Base-by-base conservation (phyloP, 2,888 invertebrate genomes). In the Panzeria rudis region DNA sequence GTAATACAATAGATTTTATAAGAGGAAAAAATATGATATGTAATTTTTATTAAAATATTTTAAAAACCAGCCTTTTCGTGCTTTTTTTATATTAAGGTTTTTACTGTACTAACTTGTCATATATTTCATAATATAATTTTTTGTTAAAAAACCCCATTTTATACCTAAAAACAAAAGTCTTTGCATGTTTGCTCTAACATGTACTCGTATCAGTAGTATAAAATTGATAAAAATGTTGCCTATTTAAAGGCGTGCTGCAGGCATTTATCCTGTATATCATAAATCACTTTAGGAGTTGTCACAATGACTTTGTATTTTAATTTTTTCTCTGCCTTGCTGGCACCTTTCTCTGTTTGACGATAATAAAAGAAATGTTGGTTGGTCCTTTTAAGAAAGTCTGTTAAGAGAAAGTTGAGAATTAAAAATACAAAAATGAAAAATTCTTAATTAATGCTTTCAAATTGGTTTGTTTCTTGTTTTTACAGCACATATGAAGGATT, bases 281-380 rank as follows among this genome's bases (percentile, higher is more conserved):
- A 85, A 82, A 85, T 85, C 85, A 82, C 82, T 82, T 82, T 64
- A 69, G 68, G 5, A 29, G 38, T 62, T 82, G 81, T 85, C 85
- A 61, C 73, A 82, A 69, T 78, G 69, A 66, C 62, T 85, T 77
- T 62, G 64, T 71, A 41, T 69, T 64, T 62, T 41, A 47, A 35
- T 69, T 71, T 29, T 5, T 4, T 2, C 29, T 29, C 29, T 29
- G 29, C 29, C n/a, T n/a, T n/a, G n/a, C n/a, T n/a, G n/a, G n/a
- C n/a, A n/a, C n/a, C n/a, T n/a, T n/a, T n/a, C n/a, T n/a, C n/a
- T n/a, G n/a, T n/a, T n/a, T n/a, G n/a, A n/a, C 29, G 29, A 29
- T 29, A 29, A 29, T n/a, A 29, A 29, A 29, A 29, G 5, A 29
- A 29, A 5, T 29, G n/a, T 47, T 52, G 11, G 23, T 52, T 23